These are phyloP conservation scores for Neoitamus cyanurus DNA, from an alignment of 2,888 invertebrate species.

Conservation along the genomic window DNA sequence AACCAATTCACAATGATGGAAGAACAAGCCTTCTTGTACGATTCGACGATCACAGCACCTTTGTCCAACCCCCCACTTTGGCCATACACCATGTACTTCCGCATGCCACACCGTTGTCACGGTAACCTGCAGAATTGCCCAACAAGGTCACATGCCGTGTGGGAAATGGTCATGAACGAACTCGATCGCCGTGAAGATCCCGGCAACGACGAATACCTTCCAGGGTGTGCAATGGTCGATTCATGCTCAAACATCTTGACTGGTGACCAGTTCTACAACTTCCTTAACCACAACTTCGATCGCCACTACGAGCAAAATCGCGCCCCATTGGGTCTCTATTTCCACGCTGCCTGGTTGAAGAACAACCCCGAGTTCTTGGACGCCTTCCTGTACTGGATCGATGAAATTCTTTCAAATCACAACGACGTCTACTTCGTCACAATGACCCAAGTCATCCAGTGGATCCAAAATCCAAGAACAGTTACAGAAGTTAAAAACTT, in stretches of 20 bases:
- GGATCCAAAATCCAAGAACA: constrained; percentile 93
- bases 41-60: constrained; percentile 94
- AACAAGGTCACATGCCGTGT: constrained; percentile 91
- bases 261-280: constrained; percentile 94
- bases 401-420: constrained; percentile 85
- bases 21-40: constrained; percentile 93
- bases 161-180: constrained; percentile 97
- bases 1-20: constrained; percentile 98
- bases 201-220: constrained; percentile 86
- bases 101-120: constrained; percentile 94
- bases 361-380: constrained; percentile 93
- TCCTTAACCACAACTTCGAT: constrained; percentile 93
- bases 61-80: constrained; percentile 92
- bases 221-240: constrained; percentile 94
- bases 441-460: constrained; percentile 96
- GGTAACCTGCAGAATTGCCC: constrained; percentile 92
- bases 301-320: constrained; percentile 91
- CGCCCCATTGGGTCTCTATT: constrained; percentile 88
- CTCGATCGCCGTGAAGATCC: constrained; percentile 92
- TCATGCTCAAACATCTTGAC: constrained; percentile 92
- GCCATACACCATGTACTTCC: constrained; percentile 99
- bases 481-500: constrained; percentile 88
- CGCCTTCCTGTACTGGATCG: constrained; percentile 93
- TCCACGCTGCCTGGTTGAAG: constrained; percentile 94
- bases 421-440: constrained; percentile 94